Percentiles rank a stretch among this genome's conserved stretches.
Evolutionary conservation across 1,140 invertebrate species (phyloP).

Genomic region (Meloidogyne hapla): DNA sequence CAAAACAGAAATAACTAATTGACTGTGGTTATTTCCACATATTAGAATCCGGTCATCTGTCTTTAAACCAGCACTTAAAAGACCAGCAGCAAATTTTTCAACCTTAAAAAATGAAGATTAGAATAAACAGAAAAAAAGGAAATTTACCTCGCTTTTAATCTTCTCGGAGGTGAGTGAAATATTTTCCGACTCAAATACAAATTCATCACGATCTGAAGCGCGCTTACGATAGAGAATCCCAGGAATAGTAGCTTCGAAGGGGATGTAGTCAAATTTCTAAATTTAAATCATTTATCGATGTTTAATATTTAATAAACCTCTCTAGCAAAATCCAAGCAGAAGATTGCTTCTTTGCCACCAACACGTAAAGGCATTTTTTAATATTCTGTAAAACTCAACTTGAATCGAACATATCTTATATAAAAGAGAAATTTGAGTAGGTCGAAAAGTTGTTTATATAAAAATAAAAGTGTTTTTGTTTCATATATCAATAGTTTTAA

Average conservation of each 20-base stretch:
- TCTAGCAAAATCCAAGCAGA: constrained; percentile 31
- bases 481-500: not conserved
- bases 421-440: too few relatives aligned
- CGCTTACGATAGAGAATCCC: constrained; percentile 46
- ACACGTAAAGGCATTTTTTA: constrained; percentile 33
- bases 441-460: not conserved
- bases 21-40: constrained; percentile 52
- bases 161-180: constrained; percentile 46
- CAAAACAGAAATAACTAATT: constrained; percentile 52
- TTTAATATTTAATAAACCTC: constrained; percentile 12
- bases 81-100: constrained; percentile 57
- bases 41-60: constrained; percentile 53
- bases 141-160: constrained; percentile 46
- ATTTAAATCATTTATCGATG: not conserved
- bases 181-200: constrained; percentile 61
- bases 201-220: constrained; percentile 46
- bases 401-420: too few relatives aligned
- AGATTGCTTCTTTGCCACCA: constrained; percentile 21
- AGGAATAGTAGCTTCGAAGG: constrained; percentile 50
- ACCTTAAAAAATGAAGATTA: constrained; percentile 44
- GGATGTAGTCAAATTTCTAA: constrained; percentile 44
- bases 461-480: not conserved
- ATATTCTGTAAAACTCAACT: too few relatives aligned
- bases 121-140: constrained; percentile 5
- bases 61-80: constrained; percentile 51